Percentiles rank a stretch among this genome's conserved stretches.
Conservation (phyloP, 30 jellyfish, hydroid and myxozoan species). For the Cassiopea andromeda region DNA sequence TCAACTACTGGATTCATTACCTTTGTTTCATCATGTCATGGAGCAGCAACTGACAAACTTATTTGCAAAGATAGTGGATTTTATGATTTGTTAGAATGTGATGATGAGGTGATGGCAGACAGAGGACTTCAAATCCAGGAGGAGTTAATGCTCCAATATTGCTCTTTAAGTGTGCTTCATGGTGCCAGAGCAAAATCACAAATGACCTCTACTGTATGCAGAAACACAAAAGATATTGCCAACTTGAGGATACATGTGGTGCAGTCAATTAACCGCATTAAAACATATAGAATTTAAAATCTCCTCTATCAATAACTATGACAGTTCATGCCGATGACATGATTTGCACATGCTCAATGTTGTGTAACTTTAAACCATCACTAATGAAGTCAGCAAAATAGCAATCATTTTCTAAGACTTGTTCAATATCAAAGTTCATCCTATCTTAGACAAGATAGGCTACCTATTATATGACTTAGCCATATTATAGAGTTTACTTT, state of each 20-base stretch:
- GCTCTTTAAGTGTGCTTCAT: constrained; percentile 70
- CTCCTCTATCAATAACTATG: constrained; percentile 55
- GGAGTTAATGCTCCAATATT: constrained; percentile 15
- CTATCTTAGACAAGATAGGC: too few relatives aligned
- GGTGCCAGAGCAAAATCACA: constrained; percentile 69
- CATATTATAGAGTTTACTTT: too few relatives aligned
- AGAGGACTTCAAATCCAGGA: constrained; percentile 53
- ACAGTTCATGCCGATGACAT: constrained; percentile 59
- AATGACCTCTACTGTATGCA: constrained; percentile 72
- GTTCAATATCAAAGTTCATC: neutral
- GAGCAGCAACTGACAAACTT: constrained; percentile 30
- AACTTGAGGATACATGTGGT: constrained; percentile 79
- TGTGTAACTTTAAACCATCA: constrained; percentile 56
- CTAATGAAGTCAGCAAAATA: constrained; percentile 17
- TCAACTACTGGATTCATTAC: constrained; percentile 39
- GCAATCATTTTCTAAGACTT: neutral
- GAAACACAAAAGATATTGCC: too few relatives aligned
- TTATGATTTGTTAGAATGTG: constrained; percentile 60
- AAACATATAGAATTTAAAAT: constrained; percentile 65
- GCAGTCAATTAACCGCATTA: constrained; percentile 74
- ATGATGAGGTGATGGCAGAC: constrained; percentile 64
- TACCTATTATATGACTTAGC: too few relatives aligned
- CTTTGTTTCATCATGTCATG: constrained; percentile 22
- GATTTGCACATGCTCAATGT: too few relatives aligned
- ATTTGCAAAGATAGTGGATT: constrained; percentile 32